Conservation (phyloP, 2,888 invertebrate species). For the Idaea biselata region DNA sequence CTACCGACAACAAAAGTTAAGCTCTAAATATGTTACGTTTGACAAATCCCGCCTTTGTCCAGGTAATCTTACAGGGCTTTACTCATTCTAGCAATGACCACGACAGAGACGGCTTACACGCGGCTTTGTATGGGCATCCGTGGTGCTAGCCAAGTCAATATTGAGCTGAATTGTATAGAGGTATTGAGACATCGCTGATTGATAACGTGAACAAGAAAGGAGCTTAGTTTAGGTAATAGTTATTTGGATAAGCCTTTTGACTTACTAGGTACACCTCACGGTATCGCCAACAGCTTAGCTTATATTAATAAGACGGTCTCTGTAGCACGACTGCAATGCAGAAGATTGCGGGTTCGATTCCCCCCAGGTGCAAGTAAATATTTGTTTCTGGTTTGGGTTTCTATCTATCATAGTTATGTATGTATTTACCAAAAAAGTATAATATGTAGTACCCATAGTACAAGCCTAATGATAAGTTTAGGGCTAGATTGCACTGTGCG, state of each 20-base stretch:
- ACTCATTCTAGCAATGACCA: slow-evolving; percentile 54
- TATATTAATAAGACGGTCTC: too few relatives aligned
- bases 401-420: too few relatives aligned
- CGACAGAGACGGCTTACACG: slow-evolving; percentile 45
- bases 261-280: too few relatives aligned
- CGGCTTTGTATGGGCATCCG: slow-evolving; percentile 74
- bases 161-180: background rate
- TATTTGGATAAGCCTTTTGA: background rate
- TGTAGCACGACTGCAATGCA: too few relatives aligned
- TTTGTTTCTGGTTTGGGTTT: too few relatives aligned
- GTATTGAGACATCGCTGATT: slow-evolving; percentile 6
- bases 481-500: too few relatives aligned
- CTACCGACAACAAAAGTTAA: slow-evolving; percentile 62
- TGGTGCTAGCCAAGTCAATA: slow-evolving; percentile 52
- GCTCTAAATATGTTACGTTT: slow-evolving; percentile 59
- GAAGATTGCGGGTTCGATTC: too few relatives aligned
- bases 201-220: slow-evolving; percentile 3
- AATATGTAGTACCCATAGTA: too few relatives aligned
- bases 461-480: too few relatives aligned
- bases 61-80: slow-evolving; percentile 54
- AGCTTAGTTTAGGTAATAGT: background rate
- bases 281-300: too few relatives aligned
- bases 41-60: slow-evolving; percentile 67
- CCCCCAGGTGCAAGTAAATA: too few relatives aligned
- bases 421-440: too few relatives aligned